Evolutionary conservation across 2,113 vertebrate genomes (phyloP).

Genomic region (Sminthopsis crassicaudata): DNA sequence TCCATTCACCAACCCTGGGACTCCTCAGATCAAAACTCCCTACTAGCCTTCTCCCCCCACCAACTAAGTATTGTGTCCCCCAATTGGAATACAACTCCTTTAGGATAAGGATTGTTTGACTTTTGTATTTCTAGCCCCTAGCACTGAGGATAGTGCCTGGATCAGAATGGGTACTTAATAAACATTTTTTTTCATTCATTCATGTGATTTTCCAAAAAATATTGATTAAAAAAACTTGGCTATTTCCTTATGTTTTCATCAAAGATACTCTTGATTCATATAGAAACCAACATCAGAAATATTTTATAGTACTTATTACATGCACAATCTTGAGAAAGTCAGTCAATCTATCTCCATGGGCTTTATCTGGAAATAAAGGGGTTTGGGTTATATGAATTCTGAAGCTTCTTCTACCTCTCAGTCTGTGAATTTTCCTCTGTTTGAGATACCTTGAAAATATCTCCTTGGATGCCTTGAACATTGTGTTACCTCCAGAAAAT

Average conservation of each 20-base stretch:
- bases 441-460: background rate
- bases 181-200: background rate
- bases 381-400: background rate
- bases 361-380: background rate
- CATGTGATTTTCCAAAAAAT: background rate
- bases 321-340: background rate
- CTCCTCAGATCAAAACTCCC: background rate
- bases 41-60: background rate
- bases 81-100: background rate
- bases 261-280: background rate
- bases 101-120: too few species aligned
- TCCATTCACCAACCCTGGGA: background rate
- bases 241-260: background rate
- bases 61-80: background rate
- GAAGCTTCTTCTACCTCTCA: background rate
- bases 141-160: background rate
- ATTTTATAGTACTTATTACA: background rate
- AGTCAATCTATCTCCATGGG: background rate
- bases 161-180: background rate
- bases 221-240: background rate
- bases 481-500: background rate
- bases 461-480: background rate
- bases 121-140: background rate
- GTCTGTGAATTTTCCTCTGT: background rate
- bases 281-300: background rate